Evolutionary conservation across 2,113 vertebrate genomes (phyloP), one percentile per base, ranked within the genome.

Genomic region (Tapirus terrestris): DNA sequence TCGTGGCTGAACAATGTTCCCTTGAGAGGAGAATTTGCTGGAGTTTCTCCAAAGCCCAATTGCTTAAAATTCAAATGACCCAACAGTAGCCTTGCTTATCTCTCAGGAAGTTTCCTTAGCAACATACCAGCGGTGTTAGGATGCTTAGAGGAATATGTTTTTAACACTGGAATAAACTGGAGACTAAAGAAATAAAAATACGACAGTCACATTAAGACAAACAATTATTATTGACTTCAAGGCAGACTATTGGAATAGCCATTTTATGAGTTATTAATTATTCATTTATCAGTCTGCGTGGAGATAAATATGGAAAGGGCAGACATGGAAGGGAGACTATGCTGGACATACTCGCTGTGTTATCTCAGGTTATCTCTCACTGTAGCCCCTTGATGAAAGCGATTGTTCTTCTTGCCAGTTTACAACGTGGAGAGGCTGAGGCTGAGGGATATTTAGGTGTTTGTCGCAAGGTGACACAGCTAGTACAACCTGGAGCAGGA

Each of bases 51-150:
- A 82, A 97, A 89, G 27, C 36, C 20, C 14, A 3, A 61, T 4
- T 83, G 20, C 60, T 93, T 89, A 76, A 96, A 97, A 96, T 80
- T 45, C 68, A 81, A 87, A 80, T 92, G 73, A 97, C 86, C 58
- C 61, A n/a, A 1, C 2, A 12, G 16, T n/a, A 21, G 36, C 31
- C 16, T 89, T 97, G 39, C 20, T 97, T 87, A 83, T 63, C 70
- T 97, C 45, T 80, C 83, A 76, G 75, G n/a, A 75, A 93, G 45
- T 91, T 95, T 91, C 93, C 92, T 91, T 80, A 94, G 58, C 58
- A 94, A 95, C 70, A 18, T 83, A 45, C 31, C 21, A 80, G 33
- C 27, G 56, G 25, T 48, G 0, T 89, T 56, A 85, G 45, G 58
- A 82, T 96, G 33, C 75, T 97, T 67, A 48, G 80, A 80, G 36